Evolutionary conservation across 2,113 vertebrate genomes (phyloP), one percentile per base, ranked within the genome.

Genomic region (Ophthalmolycus amberensis): DNA sequence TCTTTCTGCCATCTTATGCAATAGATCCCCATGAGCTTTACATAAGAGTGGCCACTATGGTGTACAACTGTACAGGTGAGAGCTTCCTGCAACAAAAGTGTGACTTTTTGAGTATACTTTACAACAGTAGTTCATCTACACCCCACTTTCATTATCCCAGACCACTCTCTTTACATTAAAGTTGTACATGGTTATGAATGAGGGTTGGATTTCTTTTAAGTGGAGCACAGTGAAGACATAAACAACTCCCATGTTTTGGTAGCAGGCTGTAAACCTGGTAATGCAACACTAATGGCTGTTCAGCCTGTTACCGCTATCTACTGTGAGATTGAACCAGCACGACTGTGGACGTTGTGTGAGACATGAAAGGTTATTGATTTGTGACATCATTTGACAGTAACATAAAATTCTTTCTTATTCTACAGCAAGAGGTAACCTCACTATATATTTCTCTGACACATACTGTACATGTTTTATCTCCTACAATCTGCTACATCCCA

Each of bases 331-430:
- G 42, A 87, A 71, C 62, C 7, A 66, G 64, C 60, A 88, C 34
- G 7, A 68, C 54, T 82, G 42, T n/a, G 56, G 73, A 29, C 83
- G 60, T 70, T 80, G 71, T 72, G 52, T 70, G 56, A 70, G 42
- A 83, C 72, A 80, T 83, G 37, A 83, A 80, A 91, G 46, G 81
- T 85, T 88, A 89, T 83, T 86, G 71, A 90, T 90, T 83, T 87
- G 62, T 87, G 46, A 81, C 60, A 90, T 83, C 16, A 71, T 86
- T 79, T 82, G 65, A 85, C 64, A 80, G 37, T 71, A 80, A 92
- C 84, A 70, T 79, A 63, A 76, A 80, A 81, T 34, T 54, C 15
- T 18, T 60, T 79, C 44, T 85, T 85, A 83, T 77, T 88, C 85
- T 87, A 89, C 82, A 90, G 42, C 59, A 76, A 88, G 46, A 81